phyloP scores from a whole-genome alignment of 2,113 vertebrate genomes.

The Hydropotes inermis region DNA sequence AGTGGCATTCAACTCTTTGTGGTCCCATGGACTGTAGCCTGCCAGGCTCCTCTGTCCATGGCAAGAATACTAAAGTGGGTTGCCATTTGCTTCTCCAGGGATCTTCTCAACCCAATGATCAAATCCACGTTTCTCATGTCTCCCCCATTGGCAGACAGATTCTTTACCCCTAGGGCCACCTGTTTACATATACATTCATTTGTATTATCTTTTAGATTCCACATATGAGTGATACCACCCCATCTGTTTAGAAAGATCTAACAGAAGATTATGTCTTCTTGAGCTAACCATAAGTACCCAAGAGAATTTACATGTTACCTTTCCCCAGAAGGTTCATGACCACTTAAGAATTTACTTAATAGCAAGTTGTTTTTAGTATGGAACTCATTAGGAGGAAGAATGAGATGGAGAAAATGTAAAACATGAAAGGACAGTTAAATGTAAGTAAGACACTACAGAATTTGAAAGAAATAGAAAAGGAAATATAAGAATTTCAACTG shows the following conservation, averaged over 20 bases:
- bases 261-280: neutral
- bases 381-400: neutral
- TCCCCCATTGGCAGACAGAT: neutral
- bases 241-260: neutral
- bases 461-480: neutral
- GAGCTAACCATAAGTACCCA: neutral
- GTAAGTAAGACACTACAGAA: neutral
- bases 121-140: accelerated
- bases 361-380: neutral
- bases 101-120: neutral
- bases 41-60: neutral
- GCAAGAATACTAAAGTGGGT: neutral
- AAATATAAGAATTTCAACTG: neutral
- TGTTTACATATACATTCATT: neutral
- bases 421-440: accelerated
- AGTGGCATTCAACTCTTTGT: neutral
- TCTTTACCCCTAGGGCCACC: neutral
- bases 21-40: neutral
- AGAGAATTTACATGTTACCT: neutral
- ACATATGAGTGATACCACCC: neutral
- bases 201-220: neutral
- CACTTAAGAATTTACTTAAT: neutral
- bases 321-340: neutral
- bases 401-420: neutral
- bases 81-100: neutral